Base-by-base conservation (phyloP, 1,140 invertebrate genomes). In the Drosophila mojavensis region DNA sequence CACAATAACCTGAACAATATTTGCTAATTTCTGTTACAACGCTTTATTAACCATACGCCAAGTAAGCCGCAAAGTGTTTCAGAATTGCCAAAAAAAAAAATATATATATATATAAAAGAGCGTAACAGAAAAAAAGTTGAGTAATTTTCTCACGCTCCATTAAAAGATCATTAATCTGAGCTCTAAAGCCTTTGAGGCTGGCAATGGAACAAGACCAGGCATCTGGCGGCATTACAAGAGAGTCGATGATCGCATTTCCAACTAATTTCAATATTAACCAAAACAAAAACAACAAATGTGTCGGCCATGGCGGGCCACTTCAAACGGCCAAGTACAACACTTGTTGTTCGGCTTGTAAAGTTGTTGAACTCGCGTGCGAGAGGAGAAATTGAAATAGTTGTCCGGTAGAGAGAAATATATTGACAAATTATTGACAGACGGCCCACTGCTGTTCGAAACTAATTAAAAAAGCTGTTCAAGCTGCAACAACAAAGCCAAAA, bases 401-500 rank as follows among this genome's bases (percentile, higher is more conserved):
- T 62, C 55, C 30, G 53, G 11, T 11, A 39, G 6, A 39, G 11
- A 58, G 58, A 45, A 47, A 47, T 17, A 43, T 71, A 71, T 75
- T 75, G 73, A 75, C 73, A 75, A 75, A 75, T 75, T 75, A 75
- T 71, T 71, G 60, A 68, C 66, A 70, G 53, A 51, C 11, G 73
- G 45, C 69, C 74, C 45, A 73, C 81, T 71, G 70, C 70, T 72
- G 71, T 75, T 84, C 51, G 53, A 81, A 89, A 48, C 74, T 78
- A 88, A 88, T 88, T 89, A 88, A 88, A 88, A 89, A 88, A 70
- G 47, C 56, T 55, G 68, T 88, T 88, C 79, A 80, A 78, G 81
- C 73, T 70, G 69, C 81, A 62, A 70, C 47, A 64, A 54, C 51
- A 56, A 39, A 6, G 39, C 13, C 2, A 62, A 69, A 39, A 69